phyloP scores from a whole-genome alignment of 2,113 vertebrate genomes.

The Mionectes macconnelli region DNA sequence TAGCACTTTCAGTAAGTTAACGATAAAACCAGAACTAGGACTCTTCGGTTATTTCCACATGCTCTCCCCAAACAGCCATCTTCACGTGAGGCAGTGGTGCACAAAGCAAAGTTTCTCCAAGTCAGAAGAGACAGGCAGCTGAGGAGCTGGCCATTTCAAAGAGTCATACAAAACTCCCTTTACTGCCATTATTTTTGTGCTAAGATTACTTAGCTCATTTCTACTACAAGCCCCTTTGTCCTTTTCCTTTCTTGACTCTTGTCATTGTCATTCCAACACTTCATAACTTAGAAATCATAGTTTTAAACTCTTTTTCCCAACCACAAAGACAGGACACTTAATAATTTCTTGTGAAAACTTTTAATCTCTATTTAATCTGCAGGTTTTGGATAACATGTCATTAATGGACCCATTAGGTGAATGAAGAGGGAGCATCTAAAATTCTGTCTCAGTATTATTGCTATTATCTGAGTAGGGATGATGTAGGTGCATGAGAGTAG shows the following conservation, averaged over 20 bases:
- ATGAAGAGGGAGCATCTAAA: not conserved
- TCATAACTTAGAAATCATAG: not conserved
- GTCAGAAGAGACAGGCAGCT: fast-evolving
- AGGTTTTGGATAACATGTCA: not conserved
- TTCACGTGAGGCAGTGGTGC: not conserved
- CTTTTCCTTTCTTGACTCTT: not conserved
- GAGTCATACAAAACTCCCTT: not conserved
- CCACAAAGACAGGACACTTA: not conserved
- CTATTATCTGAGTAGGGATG: not conserved
- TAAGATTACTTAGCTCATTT: not conserved
- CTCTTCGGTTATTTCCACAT: not conserved
- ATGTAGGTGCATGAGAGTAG: not conserved
- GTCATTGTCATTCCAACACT: not conserved
- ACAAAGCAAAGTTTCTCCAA: not conserved
- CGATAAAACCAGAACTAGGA: not conserved
- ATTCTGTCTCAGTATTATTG: not conserved
- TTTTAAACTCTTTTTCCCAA: not conserved
- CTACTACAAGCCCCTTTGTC: not conserved
- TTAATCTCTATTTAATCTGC: not conserved
- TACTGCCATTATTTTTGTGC: not conserved
- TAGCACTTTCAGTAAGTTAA: not conserved
- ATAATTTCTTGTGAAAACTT: not conserved
- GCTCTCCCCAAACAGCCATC: not conserved
- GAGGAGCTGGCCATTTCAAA: not conserved
- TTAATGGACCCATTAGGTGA: constrained; percentile 10